A percentile compares a stretch with the other conserved stretches of the same genome.
Evolutionary conservation across 53 echinoderm and acorn worm genomes (phyloP).

Genomic region (Echinometra lucunter): DNA sequence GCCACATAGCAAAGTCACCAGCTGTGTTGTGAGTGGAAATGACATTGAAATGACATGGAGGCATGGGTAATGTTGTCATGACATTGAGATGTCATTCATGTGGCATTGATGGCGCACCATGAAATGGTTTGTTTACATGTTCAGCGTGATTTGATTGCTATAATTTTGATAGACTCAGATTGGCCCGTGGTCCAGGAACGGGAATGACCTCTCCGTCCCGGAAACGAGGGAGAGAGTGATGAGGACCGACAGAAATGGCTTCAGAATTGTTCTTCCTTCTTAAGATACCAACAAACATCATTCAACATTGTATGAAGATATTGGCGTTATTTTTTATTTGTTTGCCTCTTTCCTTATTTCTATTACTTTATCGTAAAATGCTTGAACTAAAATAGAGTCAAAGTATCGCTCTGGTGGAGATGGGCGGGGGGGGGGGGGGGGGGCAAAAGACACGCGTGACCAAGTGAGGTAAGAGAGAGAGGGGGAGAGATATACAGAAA

Average conservation of each 20-base stretch:
- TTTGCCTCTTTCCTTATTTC: too few species aligned
- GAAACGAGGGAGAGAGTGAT: neutral
- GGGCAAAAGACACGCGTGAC: neutral
- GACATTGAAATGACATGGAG: neutral
- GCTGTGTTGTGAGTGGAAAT: constrained; percentile 14
- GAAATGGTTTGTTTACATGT: neutral
- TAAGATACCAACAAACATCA: too few species aligned
- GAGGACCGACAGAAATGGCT: too few species aligned
- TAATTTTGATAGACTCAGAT: neutral
- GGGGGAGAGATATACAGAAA: too few species aligned
- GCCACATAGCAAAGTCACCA: neutral
- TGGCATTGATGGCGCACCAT: neutral
- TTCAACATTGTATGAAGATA: too few species aligned
- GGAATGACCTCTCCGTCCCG: neutral
- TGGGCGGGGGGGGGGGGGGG: neutral
- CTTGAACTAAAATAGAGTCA: too few species aligned
- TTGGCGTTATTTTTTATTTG: too few species aligned
- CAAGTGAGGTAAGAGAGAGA: too few species aligned
- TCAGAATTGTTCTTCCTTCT: too few species aligned
- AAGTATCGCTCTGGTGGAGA: too few species aligned
- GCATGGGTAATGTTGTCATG: neutral
- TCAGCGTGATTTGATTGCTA: neutral
- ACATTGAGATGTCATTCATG: neutral
- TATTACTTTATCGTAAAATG: too few species aligned
- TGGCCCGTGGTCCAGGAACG: neutral